phyloP scores from a whole-genome alignment of 2,888 invertebrate species.

The Hypomecis punctinalis region DNA sequence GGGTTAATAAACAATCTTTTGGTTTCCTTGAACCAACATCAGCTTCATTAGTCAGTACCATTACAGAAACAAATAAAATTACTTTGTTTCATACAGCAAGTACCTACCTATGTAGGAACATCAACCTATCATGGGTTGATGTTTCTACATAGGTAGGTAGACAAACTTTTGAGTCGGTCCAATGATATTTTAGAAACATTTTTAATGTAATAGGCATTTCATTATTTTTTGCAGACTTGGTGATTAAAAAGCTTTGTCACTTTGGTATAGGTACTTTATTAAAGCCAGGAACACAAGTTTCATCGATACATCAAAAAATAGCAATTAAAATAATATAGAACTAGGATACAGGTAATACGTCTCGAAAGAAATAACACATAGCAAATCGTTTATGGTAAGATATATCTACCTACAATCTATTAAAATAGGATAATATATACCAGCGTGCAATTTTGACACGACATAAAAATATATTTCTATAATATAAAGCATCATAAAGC shows the following conservation, averaged over 20 bases:
- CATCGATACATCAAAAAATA: conserved; percentile 59
- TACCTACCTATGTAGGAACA: too few species aligned
- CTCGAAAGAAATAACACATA: conserved; percentile 14
- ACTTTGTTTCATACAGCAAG: too few species aligned
- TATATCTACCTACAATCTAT: not conserved
- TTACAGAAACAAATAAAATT: too few species aligned
- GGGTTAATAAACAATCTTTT: not conserved
- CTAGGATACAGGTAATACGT: conserved; percentile 38
- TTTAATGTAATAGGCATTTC: too few species aligned
- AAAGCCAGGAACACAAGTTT: conserved; percentile 81
- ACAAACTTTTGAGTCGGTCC: too few species aligned
- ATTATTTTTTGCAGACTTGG: not conserved
- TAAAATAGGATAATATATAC: not conserved
- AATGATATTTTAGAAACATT: too few species aligned
- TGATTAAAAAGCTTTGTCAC: conserved; percentile 22
- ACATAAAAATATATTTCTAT: not conserved
- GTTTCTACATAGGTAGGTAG: too few species aligned
- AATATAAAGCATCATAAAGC: conserved; percentile 1
- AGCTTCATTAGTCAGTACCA: too few species aligned
- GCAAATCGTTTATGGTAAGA: not conserved
- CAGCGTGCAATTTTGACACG: not conserved
- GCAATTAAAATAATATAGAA: conserved; percentile 46
- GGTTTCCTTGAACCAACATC: not conserved
- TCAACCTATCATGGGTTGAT: too few species aligned
- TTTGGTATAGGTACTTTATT: conserved; percentile 64